Evolutionary conservation across 2,797 vertebrate genomes (phyloP).

Genomic region (Peromyscus melanophrys): DNA sequence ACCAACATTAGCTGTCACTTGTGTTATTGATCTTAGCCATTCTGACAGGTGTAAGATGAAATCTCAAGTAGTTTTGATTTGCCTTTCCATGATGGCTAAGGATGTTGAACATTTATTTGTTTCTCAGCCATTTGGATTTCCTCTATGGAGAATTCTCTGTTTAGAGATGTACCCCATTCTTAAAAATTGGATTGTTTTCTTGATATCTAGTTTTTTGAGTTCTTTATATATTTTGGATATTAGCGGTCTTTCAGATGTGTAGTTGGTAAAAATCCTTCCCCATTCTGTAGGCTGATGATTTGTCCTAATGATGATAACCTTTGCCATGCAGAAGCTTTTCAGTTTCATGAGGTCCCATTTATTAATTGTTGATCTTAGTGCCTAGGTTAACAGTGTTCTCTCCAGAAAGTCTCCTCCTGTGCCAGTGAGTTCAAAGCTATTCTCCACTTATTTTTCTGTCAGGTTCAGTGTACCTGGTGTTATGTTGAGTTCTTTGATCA

Average conservation of each 20-base stretch:
- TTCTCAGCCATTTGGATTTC: background rate
- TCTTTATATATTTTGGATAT: background rate
- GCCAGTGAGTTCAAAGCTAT: background rate
- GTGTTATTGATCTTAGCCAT: background rate
- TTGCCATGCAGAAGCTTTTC: background rate
- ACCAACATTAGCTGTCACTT: background rate
- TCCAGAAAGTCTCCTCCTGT: background rate
- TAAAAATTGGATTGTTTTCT: background rate
- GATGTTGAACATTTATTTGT: background rate
- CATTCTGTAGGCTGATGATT: background rate
- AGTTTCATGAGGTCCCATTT: background rate
- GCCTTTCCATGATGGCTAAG: background rate
- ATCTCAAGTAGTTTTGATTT: background rate
- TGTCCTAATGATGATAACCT: background rate
- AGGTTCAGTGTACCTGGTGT: background rate
- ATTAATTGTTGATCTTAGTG: background rate
- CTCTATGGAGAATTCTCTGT: background rate
- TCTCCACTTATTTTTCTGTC: background rate
- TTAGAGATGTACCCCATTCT: background rate
- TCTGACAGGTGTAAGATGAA: background rate
- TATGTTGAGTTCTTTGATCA: background rate
- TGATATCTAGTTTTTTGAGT: background rate
- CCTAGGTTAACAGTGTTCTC: background rate
- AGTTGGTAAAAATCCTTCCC: background rate
- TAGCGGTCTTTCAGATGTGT: background rate